phyloP scores from a whole-genome alignment of 2,888 invertebrate species.

The Allacma fusca region DNA sequence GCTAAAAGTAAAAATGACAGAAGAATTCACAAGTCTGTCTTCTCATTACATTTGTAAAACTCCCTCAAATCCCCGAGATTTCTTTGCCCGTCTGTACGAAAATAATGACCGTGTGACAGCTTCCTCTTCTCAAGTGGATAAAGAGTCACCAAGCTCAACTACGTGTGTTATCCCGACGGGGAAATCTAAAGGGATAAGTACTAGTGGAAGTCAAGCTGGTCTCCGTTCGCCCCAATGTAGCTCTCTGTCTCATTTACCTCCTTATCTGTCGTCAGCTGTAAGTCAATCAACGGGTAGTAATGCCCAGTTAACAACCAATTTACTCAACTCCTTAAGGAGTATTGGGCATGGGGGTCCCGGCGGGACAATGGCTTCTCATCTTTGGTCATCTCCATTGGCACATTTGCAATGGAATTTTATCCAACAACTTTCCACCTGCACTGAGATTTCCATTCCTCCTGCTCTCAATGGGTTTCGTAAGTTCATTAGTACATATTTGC shows the following conservation, averaged over 20 bases:
- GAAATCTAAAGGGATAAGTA: too few species aligned
- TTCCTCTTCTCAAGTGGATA: not conserved
- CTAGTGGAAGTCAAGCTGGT: slow-evolving; percentile 4
- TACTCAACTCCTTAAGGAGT: not conserved
- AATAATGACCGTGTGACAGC: not conserved
- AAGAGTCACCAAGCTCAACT: not conserved
- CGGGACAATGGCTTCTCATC: not conserved
- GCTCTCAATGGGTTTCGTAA: slow-evolving; percentile 57
- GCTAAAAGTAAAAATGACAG: too few species aligned
- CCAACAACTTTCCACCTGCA: slow-evolving; percentile 50
- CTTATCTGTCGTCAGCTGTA: not conserved
- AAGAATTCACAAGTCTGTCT: not conserved
- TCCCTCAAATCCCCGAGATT: slow-evolving; percentile 77
- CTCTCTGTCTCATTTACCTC: not conserved
- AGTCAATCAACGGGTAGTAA: not conserved
- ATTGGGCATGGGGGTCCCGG: not conserved
- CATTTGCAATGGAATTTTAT: slow-evolving; percentile 58
- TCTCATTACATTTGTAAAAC: slow-evolving; percentile 18
- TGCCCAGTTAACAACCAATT: not conserved
- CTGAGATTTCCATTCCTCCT: slow-evolving; percentile 47
- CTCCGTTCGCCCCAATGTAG: not conserved
- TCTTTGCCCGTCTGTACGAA: slow-evolving; percentile 80
- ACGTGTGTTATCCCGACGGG: not conserved
- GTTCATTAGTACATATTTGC: slow-evolving; percentile 36
- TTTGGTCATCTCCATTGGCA: slow-evolving; percentile 43